Conservation (phyloP, 2,113 vertebrate genomes). For the Etheostoma cragini region DNA sequence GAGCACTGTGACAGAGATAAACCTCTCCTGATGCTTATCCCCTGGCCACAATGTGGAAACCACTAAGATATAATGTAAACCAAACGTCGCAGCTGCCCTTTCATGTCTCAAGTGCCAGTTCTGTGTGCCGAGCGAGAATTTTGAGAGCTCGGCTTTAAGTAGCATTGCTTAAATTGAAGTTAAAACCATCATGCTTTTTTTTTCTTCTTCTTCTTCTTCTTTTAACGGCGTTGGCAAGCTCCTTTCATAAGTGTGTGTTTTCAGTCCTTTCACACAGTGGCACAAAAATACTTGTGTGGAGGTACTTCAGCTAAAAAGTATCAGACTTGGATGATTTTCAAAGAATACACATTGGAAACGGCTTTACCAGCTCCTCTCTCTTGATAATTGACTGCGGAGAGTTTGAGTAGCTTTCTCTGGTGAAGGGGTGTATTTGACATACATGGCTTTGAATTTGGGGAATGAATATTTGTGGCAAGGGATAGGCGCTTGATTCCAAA, state of each 20-base stretch:
- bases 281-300: not conserved
- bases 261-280: slow-evolving; percentile 18
- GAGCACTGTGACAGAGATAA: slow-evolving; percentile 83
- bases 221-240: slow-evolving; percentile 36
- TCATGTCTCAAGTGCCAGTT: slow-evolving; percentile 82
- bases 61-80: slow-evolving; percentile 84
- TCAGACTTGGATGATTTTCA: not conserved
- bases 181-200: slow-evolving; percentile 31
- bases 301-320: slow-evolving; percentile 2
- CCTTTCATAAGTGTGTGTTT: slow-evolving; percentile 26
- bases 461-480: slow-evolving; percentile 53
- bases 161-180: slow-evolving; percentile 58
- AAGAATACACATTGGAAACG: not conserved
- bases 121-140: slow-evolving; percentile 65
- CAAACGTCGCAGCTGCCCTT: slow-evolving; percentile 75
- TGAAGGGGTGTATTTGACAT: slow-evolving; percentile 38
- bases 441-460: slow-evolving; percentile 48
- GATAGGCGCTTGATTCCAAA: slow-evolving; percentile 66
- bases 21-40: slow-evolving; percentile 84
- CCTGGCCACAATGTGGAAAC: slow-evolving; percentile 79
- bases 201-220: not conserved
- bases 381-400: slow-evolving; percentile 33
- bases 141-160: slow-evolving; percentile 66
- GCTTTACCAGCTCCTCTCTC: slow-evolving; percentile 12
- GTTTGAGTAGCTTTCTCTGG: slow-evolving; percentile 31